Base-by-base conservation (phyloP, 2,113 vertebrate species). In the Mirza zaza region DNA sequence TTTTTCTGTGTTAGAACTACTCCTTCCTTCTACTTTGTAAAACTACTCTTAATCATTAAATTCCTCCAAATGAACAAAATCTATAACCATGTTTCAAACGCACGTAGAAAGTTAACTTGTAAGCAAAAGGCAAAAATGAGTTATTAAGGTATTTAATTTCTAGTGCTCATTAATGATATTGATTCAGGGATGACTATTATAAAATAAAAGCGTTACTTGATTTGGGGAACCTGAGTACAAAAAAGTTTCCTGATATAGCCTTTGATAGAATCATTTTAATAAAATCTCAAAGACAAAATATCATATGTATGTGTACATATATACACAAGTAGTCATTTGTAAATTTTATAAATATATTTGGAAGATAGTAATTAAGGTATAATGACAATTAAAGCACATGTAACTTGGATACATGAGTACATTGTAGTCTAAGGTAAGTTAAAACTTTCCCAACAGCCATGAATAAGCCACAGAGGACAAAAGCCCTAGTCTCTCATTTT, bases 61-160 rank as follows among this genome's bases (percentile, higher is more conserved):
- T 79, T 42, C n/a, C 10, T 67, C 55, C 17, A n/a, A 25, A 39
- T 65, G 61, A 71, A 48, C n/a, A 84, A 93, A 95, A 83, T 3
- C 6, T 27, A 57, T n/a, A 80, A 32, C 23, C 48, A 23, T 63
- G 21, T 77, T 50, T 93, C 82, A 90, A 88, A 18, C 17, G n/a
- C 48, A 23, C 17, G 15, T 52, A 81, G 63, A 39, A 75, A 81
- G 65, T 21, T 36, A 87, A 86, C 52, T 86, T 39, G 10, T 21
- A 34, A 55, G 63, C 71, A 77, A 76, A 82, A 52, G 50, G 23
- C 55, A 81, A 76, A 95, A 87, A 50, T 48, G 13, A n/a, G 67
- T 81, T 39, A 71, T 77, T 57, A 85, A 52, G 3, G 42, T 79
- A 48, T 71, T 87, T 81, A 70, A 70, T 85, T 70, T 81, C 39